Evolutionary conservation across 2,888 invertebrate species (phyloP).

Genomic region (Apodemia zela): DNA sequence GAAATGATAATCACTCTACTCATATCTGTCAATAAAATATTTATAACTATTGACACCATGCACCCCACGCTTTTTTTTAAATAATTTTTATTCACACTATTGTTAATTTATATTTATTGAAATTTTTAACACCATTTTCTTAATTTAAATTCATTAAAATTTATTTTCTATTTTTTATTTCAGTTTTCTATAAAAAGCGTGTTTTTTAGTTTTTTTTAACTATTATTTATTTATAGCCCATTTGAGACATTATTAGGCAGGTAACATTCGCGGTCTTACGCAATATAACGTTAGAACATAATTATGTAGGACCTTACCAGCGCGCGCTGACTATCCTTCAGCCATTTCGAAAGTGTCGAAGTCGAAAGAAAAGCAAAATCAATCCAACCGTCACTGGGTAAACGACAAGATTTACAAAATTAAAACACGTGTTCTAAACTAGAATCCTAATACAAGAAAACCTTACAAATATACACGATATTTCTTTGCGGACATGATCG

Average conservation of each 20-base stretch:
- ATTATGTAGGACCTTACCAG: not conserved
- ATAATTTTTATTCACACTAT: too few relatives aligned
- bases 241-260: not conserved
- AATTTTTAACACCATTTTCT: too few relatives aligned
- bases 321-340: not conserved
- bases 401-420: not conserved
- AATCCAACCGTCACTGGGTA: not conserved
- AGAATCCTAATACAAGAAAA: not conserved
- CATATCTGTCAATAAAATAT: too few relatives aligned
- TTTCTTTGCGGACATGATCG: not conserved
- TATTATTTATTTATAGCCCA: too few relatives aligned
- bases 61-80: too few relatives aligned
- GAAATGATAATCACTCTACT: too few relatives aligned
- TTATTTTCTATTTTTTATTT: too few relatives aligned
- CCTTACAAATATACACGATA: not conserved
- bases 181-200: too few relatives aligned
- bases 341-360: not conserved
- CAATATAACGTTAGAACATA: not conserved
- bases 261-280: not conserved
- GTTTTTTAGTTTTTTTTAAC: too few relatives aligned
- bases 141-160: too few relatives aligned
- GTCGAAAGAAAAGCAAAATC: not conserved
- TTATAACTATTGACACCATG: too few relatives aligned
- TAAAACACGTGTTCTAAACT: not conserved
- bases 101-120: too few relatives aligned